Evolutionary conservation across 2,888 invertebrate genomes (phyloP).

Genomic region (Cartodere bifasciata): DNA sequence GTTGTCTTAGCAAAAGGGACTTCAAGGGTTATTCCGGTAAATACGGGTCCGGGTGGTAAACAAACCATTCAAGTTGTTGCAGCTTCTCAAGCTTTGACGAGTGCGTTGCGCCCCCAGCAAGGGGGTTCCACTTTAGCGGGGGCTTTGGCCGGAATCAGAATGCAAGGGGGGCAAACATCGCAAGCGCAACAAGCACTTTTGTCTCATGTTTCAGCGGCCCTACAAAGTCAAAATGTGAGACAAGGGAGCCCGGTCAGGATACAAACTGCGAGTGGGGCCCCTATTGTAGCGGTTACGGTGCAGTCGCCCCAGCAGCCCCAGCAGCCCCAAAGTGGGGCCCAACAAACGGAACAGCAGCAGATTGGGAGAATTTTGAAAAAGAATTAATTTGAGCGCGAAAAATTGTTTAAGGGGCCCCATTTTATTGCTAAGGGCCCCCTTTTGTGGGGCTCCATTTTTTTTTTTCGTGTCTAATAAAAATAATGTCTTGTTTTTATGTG

Average conservation of each 20-base stretch:
- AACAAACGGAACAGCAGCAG: too few relatives aligned
- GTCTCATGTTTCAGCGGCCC: constrained; percentile 42
- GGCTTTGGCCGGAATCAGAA: constrained; percentile 38
- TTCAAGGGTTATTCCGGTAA: constrained; percentile 53
- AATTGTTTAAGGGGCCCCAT: too few relatives aligned
- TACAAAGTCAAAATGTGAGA: constrained; percentile 38
- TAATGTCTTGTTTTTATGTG: too few relatives aligned
- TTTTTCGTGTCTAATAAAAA: too few relatives aligned
- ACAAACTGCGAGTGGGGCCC: constrained; percentile 37
- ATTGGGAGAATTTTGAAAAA: too few relatives aligned
- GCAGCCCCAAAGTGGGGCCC: too few relatives aligned
- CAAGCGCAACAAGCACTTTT: constrained; percentile 40
- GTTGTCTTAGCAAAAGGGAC: constrained; percentile 49
- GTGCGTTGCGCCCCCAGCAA: constrained; percentile 39
- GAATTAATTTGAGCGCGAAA: too few relatives aligned
- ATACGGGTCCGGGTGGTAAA: constrained; percentile 41
- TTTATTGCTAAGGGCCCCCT: too few relatives aligned
- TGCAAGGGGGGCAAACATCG: constrained; percentile 29
- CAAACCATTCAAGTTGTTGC: constrained; percentile 50
- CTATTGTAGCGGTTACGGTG: constrained; percentile 45
- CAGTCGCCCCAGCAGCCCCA: constrained; percentile 28
- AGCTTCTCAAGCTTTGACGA: constrained; percentile 38
- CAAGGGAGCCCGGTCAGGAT: constrained; percentile 49
- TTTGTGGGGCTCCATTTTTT: too few relatives aligned
- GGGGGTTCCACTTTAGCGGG: constrained; percentile 35